phyloP scores from a whole-genome alignment of 2,113 vertebrate species.

The Motacilla alba region DNA sequence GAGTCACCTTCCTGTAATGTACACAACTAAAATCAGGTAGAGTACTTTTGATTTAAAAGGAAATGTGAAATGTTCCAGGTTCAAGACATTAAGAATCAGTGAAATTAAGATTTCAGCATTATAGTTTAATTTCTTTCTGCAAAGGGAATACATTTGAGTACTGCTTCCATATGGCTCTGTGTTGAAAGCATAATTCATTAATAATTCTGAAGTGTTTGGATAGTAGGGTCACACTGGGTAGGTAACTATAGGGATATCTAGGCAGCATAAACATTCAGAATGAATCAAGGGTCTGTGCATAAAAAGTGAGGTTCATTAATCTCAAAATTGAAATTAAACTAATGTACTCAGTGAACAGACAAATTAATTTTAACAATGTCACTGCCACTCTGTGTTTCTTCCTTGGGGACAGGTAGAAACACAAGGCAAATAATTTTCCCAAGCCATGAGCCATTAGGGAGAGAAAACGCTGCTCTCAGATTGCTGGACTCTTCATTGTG shows the following conservation, averaged over 20 bases:
- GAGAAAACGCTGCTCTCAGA: neutral
- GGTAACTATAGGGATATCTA: neutral
- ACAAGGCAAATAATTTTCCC: neutral
- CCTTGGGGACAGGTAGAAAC: neutral
- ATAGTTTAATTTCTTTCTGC: neutral
- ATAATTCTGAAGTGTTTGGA: neutral
- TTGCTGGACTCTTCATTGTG: accelerated
- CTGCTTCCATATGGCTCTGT: neutral
- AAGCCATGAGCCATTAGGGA: neutral
- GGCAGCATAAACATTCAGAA: neutral
- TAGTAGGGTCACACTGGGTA: neutral
- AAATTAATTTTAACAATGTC: neutral
- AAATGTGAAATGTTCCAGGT: neutral
- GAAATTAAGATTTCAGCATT: neutral
- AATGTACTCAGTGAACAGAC: neutral
- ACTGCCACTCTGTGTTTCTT: neutral
- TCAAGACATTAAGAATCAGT: neutral
- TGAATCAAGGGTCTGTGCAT: neutral
- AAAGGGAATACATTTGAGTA: neutral
- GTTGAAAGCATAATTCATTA: neutral
- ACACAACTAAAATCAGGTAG: neutral
- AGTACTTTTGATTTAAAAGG: neutral
- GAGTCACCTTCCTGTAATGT: neutral
- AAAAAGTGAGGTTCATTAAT: neutral
- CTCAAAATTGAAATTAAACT: neutral